Evolutionary conservation across 2,797 vertebrate species (phyloP).

Genomic region (Parauchenoglanis punctatus): DNA sequence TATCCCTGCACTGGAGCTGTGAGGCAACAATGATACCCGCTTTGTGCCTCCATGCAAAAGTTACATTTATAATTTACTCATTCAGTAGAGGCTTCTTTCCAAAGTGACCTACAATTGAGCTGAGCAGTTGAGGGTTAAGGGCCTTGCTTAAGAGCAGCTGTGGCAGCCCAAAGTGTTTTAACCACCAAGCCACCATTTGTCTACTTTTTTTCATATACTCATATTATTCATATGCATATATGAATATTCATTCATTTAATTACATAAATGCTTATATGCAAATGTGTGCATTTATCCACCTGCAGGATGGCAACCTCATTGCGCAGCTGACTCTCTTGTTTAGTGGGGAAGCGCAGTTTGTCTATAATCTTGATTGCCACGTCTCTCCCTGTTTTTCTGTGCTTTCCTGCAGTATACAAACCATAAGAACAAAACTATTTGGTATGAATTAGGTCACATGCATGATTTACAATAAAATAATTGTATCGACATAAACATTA

Average conservation of each 20-base stretch:
- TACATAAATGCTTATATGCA: neutral
- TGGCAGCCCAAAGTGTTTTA: neutral
- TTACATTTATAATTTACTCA: neutral
- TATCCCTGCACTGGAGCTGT: neutral
- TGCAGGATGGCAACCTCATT: conserved; percentile 98
- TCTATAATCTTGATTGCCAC: conserved; percentile 99
- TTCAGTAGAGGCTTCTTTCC: neutral
- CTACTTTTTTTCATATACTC: neutral
- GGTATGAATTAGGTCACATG: neutral
- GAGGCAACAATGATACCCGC: no score
- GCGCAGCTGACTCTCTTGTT: conserved; percentile 95
- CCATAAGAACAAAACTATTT: neutral
- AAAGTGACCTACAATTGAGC: neutral
- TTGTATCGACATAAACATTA: neutral
- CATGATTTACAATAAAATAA: neutral
- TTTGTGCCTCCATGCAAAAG: neutral
- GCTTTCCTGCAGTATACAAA: conserved; percentile 82
- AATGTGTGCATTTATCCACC: conserved; percentile 71
- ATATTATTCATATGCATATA: neutral
- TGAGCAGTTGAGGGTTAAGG: neutral
- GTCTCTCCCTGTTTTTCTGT: conserved; percentile 94
- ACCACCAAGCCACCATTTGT: neutral
- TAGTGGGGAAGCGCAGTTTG: conserved; percentile 95
- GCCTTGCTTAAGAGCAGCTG: neutral
- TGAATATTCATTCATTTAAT: neutral